Conservation (phyloP, 2,888 invertebrate species). For the Tyria jacobaeae region DNA sequence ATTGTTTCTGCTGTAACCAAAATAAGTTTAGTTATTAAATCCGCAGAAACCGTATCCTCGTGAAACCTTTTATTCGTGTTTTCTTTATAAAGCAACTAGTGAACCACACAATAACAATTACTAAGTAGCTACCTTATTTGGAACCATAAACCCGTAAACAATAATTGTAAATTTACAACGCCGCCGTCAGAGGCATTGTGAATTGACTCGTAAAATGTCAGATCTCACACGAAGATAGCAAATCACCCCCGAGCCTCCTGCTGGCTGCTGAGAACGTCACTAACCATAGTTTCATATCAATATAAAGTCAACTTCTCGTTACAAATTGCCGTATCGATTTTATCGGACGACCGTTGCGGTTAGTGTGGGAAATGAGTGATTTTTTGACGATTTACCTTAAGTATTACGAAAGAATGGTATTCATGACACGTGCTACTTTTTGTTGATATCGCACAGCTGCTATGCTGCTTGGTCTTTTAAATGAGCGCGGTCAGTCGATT, state of each 20-base stretch:
- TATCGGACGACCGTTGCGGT: constrained; percentile 69
- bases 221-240: constrained; percentile 83
- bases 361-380: constrained; percentile 69
- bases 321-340: constrained; percentile 71
- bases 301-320: constrained; percentile 62
- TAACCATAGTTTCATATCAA: constrained; percentile 56
- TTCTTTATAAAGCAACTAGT: constrained; percentile 29
- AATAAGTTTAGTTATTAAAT: constrained; percentile 2
- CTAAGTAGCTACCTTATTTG: constrained; percentile 51
- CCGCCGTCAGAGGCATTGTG: constrained; percentile 46
- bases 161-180: constrained; percentile 60
- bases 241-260: constrained; percentile 72
- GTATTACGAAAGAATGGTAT: constrained; percentile 26
- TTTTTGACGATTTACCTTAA: constrained; percentile 55
- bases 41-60: constrained; percentile 45
- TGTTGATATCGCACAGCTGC: constrained; percentile 48
- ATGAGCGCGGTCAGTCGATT: constrained; percentile 34
- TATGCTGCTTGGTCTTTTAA: constrained; percentile 38
- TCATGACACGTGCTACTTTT: constrained; percentile 52
- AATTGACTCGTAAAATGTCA: constrained; percentile 67
- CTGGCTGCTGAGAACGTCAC: constrained; percentile 73
- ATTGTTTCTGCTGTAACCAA: constrained; percentile 18
- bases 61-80: constrained; percentile 38
- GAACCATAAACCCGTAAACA: constrained; percentile 61
- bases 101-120: constrained; percentile 59